These are phyloP conservation scores for Ploceus nigricollis DNA, from an alignment of 2,113 vertebrate genomes.

Conservation along the genomic window DNA sequence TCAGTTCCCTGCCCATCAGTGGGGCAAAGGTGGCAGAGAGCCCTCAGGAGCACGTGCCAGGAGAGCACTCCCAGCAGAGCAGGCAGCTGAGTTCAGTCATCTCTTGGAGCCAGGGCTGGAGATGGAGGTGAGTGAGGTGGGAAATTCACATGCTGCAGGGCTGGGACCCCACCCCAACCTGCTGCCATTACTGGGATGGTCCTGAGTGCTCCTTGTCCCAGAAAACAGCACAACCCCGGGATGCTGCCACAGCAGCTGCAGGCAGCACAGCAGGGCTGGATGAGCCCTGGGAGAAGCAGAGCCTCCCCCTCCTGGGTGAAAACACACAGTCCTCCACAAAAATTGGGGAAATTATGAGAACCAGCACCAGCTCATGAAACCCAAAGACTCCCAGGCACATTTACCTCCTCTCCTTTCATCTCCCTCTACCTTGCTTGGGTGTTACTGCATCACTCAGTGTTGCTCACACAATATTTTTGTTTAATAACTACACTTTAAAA, in stretches of 20 bases:
- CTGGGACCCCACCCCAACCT: fast-evolving
- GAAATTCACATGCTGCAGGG: background rate
- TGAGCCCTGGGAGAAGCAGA: background rate
- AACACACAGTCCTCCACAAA: background rate
- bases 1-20: background rate
- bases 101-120: background rate
- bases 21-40: background rate
- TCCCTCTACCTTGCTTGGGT: background rate
- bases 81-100: background rate
- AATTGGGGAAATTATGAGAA: background rate
- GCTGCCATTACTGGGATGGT: fast-evolving
- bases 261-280: background rate
- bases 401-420: background rate
- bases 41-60: fast-evolving
- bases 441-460: background rate
- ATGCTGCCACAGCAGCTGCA: background rate
- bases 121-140: background rate
- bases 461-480: background rate
- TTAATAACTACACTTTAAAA: background rate
- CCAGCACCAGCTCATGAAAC: background rate
- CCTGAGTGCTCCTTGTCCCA: background rate
- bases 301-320: background rate
- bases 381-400: background rate
- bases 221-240: background rate
- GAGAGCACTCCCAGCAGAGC: background rate